These are phyloP conservation scores for Rhynchonycteris naso DNA, from an alignment of 2,797 vertebrate genomes.

Conservation along the genomic window DNA sequence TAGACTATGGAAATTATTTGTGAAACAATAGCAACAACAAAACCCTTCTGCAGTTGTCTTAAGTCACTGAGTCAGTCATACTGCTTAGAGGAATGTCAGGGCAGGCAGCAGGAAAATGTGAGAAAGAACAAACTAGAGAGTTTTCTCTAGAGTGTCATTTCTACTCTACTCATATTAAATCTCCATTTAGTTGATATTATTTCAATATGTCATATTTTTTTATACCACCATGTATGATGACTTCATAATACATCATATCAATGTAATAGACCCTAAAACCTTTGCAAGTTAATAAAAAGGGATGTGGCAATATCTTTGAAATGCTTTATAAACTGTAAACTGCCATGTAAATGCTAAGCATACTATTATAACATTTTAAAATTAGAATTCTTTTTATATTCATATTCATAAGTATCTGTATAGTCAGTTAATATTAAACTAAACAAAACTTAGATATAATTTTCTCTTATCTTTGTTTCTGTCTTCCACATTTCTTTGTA, in stretches of 20 bases:
- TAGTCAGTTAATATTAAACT: constrained; percentile 26
- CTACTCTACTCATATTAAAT: not conserved
- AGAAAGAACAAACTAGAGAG: not conserved
- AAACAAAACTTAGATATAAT: constrained; percentile 54
- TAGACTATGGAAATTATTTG: not conserved
- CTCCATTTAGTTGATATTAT: not conserved
- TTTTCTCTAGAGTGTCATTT: not conserved
- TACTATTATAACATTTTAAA: constrained; percentile 27
- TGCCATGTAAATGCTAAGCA: not conserved
- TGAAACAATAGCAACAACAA: not conserved
- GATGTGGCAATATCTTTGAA: not conserved
- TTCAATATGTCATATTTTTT: constrained; percentile 15
- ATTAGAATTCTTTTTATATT: constrained; percentile 50
- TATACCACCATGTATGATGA: constrained; percentile 14
- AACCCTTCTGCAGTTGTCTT: not conserved
- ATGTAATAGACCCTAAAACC: not conserved
- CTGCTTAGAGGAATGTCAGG: not conserved
- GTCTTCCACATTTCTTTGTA: constrained; percentile 60
- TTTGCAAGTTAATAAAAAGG: not conserved
- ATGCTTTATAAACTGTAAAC: constrained; percentile 23
- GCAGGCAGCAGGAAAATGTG: not conserved
- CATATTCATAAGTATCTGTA: not conserved
- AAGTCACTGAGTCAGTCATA: not conserved
- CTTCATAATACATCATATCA: not conserved
- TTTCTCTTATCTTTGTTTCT: constrained; percentile 69